These are phyloP conservation scores for Gorsachius goisagi DNA, from an alignment of 2,113 vertebrate species.

Conservation along the genomic window DNA sequence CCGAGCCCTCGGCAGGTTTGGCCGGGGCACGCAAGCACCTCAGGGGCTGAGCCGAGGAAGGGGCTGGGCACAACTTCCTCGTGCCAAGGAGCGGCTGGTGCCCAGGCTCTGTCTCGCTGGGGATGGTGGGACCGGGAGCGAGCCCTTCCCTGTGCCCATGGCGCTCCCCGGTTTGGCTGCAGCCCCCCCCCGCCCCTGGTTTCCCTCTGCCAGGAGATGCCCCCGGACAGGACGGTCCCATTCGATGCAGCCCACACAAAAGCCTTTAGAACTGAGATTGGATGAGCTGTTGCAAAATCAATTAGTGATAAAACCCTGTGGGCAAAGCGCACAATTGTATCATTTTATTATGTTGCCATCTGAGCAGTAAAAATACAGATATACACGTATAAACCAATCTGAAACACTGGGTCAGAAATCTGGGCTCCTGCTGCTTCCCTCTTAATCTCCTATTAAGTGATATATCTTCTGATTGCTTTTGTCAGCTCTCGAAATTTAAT, in stretches of 20 bases:
- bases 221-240: neutral
- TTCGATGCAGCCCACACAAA: neutral
- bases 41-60: neutral
- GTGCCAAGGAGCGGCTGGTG: neutral
- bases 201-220: neutral
- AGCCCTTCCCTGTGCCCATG: neutral
- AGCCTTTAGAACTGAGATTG: neutral
- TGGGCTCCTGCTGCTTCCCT: conserved; percentile 6
- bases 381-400: neutral
- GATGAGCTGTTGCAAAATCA: conserved; percentile 38
- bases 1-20: neutral
- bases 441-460: conserved; percentile 63
- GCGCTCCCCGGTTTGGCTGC: neutral
- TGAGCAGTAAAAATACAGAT: conserved; percentile 21
- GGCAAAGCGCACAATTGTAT: conserved; percentile 32
- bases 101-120: neutral
- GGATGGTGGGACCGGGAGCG: neutral
- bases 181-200: too few relatives aligned
- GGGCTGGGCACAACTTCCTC: neutral
- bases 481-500: conserved; percentile 64
- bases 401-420: conserved; percentile 33
- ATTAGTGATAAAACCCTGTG: conserved; percentile 59
- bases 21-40: rapidly evolving
- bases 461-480: conserved; percentile 66
- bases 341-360: conserved; percentile 36